A percentile compares a stretch with the other conserved stretches of the same genome.
Conservation (phyloP, 2,888 invertebrate genomes). For the Meliscaeva auricollis region DNA sequence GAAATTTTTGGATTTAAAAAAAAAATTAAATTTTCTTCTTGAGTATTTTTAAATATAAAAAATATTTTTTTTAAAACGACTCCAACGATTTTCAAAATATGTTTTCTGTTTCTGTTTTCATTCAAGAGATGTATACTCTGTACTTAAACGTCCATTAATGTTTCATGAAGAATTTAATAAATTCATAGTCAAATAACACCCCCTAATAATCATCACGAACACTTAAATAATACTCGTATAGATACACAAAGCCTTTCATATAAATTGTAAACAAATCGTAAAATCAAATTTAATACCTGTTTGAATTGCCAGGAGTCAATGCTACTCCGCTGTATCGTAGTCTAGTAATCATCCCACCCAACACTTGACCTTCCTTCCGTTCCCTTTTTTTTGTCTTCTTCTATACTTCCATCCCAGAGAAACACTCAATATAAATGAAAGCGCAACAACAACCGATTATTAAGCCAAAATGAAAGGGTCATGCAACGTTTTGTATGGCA, state of each 20-base stretch:
- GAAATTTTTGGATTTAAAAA: no score
- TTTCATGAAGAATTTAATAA: no score
- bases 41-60: no score
- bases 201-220: constrained; percentile 5
- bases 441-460: constrained; percentile 71
- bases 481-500: constrained; percentile 67
- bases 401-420: not conserved
- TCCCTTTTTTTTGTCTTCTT: constrained; percentile 6
- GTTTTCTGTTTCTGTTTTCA: no score
- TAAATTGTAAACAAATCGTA: constrained; percentile 72
- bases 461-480: constrained; percentile 74
- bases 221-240: not conserved
- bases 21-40: no score
- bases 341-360: constrained; percentile 43
- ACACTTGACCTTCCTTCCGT: constrained; percentile 63
- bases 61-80: no score
- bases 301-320: constrained; percentile 67
- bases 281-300: constrained; percentile 75
- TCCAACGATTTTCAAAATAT: no score
- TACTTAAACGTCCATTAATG: no score
- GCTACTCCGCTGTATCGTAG: constrained; percentile 22
- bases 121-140: no score
- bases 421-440: constrained; percentile 52
- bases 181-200: constrained; percentile 23
- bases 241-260: constrained; percentile 36